Evolutionary conservation across 2,113 vertebrate species (phyloP), one percentile per base, ranked within the genome.

Genomic region (Rhynchopsitta pachyrhyncha): DNA sequence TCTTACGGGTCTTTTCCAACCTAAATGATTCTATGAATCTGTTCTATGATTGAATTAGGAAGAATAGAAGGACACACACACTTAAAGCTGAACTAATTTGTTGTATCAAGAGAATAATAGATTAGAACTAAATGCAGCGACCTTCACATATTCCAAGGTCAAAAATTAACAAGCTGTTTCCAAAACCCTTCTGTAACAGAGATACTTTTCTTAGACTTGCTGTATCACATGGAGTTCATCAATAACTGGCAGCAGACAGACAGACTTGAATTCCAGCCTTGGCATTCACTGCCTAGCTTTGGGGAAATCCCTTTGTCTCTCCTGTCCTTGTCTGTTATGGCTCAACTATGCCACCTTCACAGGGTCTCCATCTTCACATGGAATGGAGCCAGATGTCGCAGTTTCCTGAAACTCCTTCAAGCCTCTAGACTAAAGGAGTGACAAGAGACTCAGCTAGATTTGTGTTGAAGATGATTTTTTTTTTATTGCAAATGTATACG

Each of bases 401-500:
- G 50, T 42, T 66, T 37, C 20, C 37, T 78, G 50, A 88, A 88
- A 41, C 33, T 62, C 60, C 27, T 37, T 42, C 49, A 86, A 62
- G 33, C 37, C 70, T 86, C 42, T 19, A 33, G 55, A 10, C 57
- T 19, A 29, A 84, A 80, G 23, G 33, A 74, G 35, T 16, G 53
- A 70, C 55, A 78, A 49, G 90, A 71, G 33, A 95, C 10, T 35
- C 62, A 35, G 8, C 41, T 4, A 66, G 62, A 28, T 84, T 37
- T 14, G 42, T 17, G 49, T 33, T 59, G 70, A 86, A 76, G 66
- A 91, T n/a, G 33, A 95, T 90, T 91, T 94, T 47, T 47, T 55
- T 90, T 96, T 96, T 80, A 96, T 97, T 97, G 91, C 90, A 95
- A 95, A 94, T 86, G 60, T 91, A 96, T 75, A 94, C 17, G 31